A percentile compares a stretch with the other conserved stretches of the same genome.
Evolutionary conservation across 92 coral and sea anemone species (phyloP).

Genomic region (Scolanthus callimorphus): DNA sequence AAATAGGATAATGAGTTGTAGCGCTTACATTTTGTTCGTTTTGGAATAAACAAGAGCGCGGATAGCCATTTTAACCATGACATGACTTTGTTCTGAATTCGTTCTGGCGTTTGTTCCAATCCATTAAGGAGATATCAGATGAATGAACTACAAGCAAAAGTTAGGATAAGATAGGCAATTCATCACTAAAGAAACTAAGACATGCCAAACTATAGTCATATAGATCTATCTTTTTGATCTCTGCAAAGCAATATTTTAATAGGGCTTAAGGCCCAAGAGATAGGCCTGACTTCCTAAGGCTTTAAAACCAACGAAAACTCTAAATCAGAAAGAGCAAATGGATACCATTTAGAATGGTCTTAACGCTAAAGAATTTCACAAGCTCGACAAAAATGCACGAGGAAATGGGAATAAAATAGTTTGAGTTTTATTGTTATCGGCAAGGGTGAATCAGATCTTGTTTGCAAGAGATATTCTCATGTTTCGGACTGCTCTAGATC

Average conservation of each 20-base stretch:
- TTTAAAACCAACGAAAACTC: conserved; percentile 14
- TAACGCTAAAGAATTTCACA: background rate
- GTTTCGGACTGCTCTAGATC: conserved; percentile 3
- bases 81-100: background rate
- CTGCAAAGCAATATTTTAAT: conserved; percentile 38
- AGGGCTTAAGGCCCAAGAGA: conserved; percentile 23
- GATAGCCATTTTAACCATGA: too few species aligned
- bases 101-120: background rate
- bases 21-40: too few species aligned
- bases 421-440: conserved; percentile 1
- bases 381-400: background rate
- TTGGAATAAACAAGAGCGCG: too few species aligned
- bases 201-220: conserved; percentile 35
- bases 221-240: conserved; percentile 31
- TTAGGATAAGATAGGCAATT: conserved; percentile 22
- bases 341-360: background rate
- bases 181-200: conserved; percentile 14
- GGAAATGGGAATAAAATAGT: too few species aligned
- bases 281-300: conserved; percentile 15
- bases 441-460: background rate
- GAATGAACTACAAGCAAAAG: conserved; percentile 5
- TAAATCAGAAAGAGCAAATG: too few species aligned
- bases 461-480: conserved; percentile 5
- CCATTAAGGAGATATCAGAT: background rate
- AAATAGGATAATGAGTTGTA: too few species aligned